Evolutionary conservation across 2,113 vertebrate species (phyloP).

Genomic region (Syngnathus scovelli): DNA sequence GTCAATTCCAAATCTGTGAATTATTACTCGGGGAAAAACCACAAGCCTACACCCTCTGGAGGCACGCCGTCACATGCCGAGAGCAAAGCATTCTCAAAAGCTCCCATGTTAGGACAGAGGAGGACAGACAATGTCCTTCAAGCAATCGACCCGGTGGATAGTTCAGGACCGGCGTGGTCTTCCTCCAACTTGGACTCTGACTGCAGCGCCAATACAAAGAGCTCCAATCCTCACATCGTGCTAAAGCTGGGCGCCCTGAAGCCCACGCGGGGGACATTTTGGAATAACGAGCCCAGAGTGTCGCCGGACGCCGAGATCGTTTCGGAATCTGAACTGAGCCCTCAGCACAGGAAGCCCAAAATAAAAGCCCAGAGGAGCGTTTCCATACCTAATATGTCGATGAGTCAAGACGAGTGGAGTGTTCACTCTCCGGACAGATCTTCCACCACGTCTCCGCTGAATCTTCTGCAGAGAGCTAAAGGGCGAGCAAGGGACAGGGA

Average conservation of each 20-base stretch:
- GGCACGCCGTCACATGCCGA: conserved; percentile 29
- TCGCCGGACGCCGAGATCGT: conserved; percentile 36
- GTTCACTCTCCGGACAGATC: not conserved
- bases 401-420: not conserved
- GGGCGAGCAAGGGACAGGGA: conserved; percentile 39
- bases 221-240: conserved; percentile 36
- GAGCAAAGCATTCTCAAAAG: conserved; percentile 29
- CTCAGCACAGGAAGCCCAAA: conserved; percentile 28
- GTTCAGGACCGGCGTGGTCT: conserved; percentile 2
- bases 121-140: conserved; percentile 36
- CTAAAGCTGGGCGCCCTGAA: conserved; percentile 56
- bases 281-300: conserved; percentile 15
- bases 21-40: conserved; percentile 21
- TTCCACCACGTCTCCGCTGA: conserved; percentile 39
- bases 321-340: conserved; percentile 52
- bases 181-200: conserved; percentile 51
- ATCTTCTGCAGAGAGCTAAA: conserved; percentile 59
- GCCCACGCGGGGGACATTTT: conserved; percentile 41
- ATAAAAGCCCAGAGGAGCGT: conserved; percentile 52
- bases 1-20: conserved; percentile 3
- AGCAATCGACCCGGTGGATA: no score
- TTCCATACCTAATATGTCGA: conserved; percentile 45
- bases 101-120: conserved; percentile 48
- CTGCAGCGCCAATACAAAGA: conserved; percentile 9
- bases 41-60: conserved; percentile 13